A percentile compares a stretch with the other conserved stretches of the same genome.
Evolutionary conservation across 2,888 invertebrate genomes (phyloP).

Genomic region (Emmelina monodactyla): DNA sequence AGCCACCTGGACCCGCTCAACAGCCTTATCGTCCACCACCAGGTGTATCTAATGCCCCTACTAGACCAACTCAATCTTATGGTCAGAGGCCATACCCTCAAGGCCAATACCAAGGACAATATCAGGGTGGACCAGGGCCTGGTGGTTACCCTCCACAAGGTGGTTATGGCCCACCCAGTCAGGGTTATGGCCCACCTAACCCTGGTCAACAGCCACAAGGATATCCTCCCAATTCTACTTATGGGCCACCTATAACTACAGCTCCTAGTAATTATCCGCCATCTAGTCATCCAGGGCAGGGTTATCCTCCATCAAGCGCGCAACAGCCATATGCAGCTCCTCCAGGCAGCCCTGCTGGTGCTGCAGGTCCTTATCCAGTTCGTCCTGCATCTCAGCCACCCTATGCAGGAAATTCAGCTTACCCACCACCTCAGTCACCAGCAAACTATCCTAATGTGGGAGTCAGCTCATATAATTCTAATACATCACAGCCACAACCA

Average conservation of each 20-base stretch:
- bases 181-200: slow-evolving; percentile 71
- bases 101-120: slow-evolving; percentile 70
- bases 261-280: slow-evolving; percentile 67
- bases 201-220: slow-evolving; percentile 69
- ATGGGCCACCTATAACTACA: slow-evolving; percentile 70
- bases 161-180: slow-evolving; percentile 72
- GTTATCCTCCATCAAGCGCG: slow-evolving; percentile 49
- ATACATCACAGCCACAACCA: slow-evolving; percentile 52
- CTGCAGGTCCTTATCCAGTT: slow-evolving; percentile 52
- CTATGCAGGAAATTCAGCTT: slow-evolving; percentile 53
- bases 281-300: slow-evolving; percentile 51
- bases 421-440: slow-evolving; percentile 51
- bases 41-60: slow-evolving; percentile 60
- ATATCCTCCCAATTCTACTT: slow-evolving; percentile 70
- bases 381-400: slow-evolving; percentile 48
- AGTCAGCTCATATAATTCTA: slow-evolving; percentile 54
- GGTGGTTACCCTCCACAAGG: slow-evolving; percentile 73
- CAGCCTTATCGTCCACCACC: slow-evolving; percentile 57
- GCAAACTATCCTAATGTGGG: slow-evolving; percentile 56
- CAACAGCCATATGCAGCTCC: slow-evolving; percentile 60
- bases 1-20: slow-evolving; percentile 48
- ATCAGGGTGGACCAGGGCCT: slow-evolving; percentile 62
- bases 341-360: slow-evolving; percentile 48
- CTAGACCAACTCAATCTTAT: slow-evolving; percentile 72
- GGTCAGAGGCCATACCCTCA: slow-evolving; percentile 74